Conservation (phyloP, 2,888 invertebrate species). For the Orchesella flavescens region DNA sequence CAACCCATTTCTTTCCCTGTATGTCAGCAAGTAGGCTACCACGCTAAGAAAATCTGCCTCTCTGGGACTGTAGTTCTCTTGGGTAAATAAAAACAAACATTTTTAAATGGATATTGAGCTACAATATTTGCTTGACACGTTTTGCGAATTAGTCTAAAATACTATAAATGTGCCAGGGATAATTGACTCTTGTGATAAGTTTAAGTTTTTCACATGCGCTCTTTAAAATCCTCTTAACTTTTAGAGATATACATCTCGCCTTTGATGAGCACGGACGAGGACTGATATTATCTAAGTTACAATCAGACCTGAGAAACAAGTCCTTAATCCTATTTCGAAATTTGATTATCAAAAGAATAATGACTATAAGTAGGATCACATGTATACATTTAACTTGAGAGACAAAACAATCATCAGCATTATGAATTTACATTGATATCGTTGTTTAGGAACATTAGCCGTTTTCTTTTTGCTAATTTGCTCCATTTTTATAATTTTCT, state of each 20-base stretch:
- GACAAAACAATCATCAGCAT: neutral
- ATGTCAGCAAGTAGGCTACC: no score
- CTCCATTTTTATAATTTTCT: slow-evolving; percentile 1
- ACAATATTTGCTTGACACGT: neutral
- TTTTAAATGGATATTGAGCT: no score
- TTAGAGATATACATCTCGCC: neutral
- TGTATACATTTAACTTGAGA: neutral
- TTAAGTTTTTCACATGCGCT: neutral
- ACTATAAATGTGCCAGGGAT: slow-evolving; percentile 2
- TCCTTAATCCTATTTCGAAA: no score
- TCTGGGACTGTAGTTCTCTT: no score
- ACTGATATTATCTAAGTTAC: no score
- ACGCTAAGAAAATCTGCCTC: no score
- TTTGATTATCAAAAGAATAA: no score
- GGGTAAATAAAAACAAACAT: no score
- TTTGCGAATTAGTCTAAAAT: slow-evolving; percentile 16
- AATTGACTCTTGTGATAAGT: slow-evolving; percentile 1
- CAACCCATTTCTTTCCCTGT: no score
- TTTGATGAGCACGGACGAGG: neutral
- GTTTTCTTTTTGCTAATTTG: neutral
- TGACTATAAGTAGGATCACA: no score
- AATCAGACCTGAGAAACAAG: neutral
- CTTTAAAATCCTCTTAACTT: neutral
- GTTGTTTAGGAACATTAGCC: neutral
- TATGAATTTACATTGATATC: neutral